Conservation (phyloP, 1,140 invertebrate species). For the Drosophila simulans region DNA sequence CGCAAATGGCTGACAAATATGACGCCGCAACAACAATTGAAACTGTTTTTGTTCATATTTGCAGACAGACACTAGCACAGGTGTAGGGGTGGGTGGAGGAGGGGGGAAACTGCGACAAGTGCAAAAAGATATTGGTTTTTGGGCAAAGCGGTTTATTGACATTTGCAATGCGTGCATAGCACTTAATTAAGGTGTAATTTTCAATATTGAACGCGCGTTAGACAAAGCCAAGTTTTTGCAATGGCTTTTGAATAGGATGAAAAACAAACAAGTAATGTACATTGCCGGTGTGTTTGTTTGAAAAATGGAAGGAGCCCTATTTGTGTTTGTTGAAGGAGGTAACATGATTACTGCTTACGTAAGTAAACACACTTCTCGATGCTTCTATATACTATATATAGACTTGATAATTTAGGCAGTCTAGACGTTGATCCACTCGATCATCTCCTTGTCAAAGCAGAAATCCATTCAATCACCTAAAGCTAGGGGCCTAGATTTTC, state of each 20-base stretch:
- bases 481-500: neutral
- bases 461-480: conserved; percentile 11
- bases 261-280: neutral
- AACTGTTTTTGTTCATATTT: conserved; percentile 69
- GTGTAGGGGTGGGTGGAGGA: neutral
- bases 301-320: neutral
- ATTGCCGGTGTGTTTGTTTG: neutral
- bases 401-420: neutral
- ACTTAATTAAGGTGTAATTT: conserved; percentile 78
- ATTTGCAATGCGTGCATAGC: conserved; percentile 50
- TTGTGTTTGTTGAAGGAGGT: neutral
- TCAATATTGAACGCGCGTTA: conserved; percentile 49
- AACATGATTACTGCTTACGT: neutral
- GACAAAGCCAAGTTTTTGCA: conserved; percentile 32
- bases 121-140: conserved; percentile 60
- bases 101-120: conserved; percentile 16
- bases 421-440: conserved; percentile 3
- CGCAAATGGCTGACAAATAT: conserved; percentile 66
- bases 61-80: conserved; percentile 34
- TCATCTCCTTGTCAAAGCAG: neutral
- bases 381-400: neutral
- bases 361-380: no score
- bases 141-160: conserved; percentile 51
- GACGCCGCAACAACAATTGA: conserved; percentile 37
- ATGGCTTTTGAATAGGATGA: neutral